phyloP scores from a whole-genome alignment of 1,140 invertebrate genomes.

The Venustaconcha ellipsiformis region DNA sequence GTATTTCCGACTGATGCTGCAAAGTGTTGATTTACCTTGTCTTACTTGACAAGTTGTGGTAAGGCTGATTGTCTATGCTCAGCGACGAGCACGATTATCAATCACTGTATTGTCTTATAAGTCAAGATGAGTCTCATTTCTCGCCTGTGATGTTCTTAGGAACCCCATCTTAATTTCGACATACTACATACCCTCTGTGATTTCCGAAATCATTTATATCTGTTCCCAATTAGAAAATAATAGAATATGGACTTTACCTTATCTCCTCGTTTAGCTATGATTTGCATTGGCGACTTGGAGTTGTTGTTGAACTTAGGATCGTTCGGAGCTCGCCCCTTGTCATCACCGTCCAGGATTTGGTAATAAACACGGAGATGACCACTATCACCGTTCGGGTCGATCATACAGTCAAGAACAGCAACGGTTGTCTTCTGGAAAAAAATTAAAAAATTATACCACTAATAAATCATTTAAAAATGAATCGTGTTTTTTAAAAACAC shows the following conservation, averaged over 20 bases:
- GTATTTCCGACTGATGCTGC: too few species aligned
- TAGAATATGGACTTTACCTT: slow-evolving; percentile 36
- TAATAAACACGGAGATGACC: slow-evolving; percentile 51
- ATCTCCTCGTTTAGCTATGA: slow-evolving; percentile 52
- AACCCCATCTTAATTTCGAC: too few species aligned
- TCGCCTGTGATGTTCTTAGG: too few species aligned
- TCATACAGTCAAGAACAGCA: slow-evolving; percentile 58
- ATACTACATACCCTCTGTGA: too few species aligned
- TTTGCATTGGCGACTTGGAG: slow-evolving; percentile 54
- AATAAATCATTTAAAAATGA: not conserved
- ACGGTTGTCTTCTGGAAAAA: slow-evolving; percentile 48
- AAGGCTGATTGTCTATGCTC: too few species aligned
- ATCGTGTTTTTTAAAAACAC: not conserved
- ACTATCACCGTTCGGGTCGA: slow-evolving; percentile 44
- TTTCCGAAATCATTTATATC: too few species aligned
- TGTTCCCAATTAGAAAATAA: not conserved
- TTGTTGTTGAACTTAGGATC: slow-evolving; percentile 39
- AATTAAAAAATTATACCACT: not conserved
- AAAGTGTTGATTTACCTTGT: too few species aligned
- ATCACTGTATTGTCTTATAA: too few species aligned
- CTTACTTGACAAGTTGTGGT: too few species aligned
- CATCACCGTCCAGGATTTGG: slow-evolving; percentile 53
- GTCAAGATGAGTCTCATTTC: too few species aligned
- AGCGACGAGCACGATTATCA: too few species aligned
- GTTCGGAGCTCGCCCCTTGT: slow-evolving; percentile 43